Evolutionary conservation across 2,888 invertebrate genomes (phyloP).

Genomic region (Notodonta dromedarius): DNA sequence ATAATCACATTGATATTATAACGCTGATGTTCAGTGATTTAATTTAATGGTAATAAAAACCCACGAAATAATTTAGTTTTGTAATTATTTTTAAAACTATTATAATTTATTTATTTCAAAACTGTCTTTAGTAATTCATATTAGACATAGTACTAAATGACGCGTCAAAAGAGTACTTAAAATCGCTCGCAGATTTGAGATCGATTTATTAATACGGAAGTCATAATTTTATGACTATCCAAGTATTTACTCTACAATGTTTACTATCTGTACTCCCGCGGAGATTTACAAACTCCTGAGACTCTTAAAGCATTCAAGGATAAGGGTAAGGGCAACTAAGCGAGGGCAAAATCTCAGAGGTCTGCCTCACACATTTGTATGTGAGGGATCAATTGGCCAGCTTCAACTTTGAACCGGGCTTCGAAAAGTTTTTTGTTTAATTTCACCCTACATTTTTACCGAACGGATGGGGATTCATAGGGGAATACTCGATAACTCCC

Average conservation of each 20-base stretch:
- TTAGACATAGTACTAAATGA: too few species aligned
- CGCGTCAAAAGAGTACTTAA: too few species aligned
- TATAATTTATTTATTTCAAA: too few species aligned
- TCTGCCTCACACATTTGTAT: constrained; percentile 19
- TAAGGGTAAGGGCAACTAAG: constrained; percentile 11
- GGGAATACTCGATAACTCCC: constrained; percentile 14
- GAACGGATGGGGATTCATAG: constrained; percentile 16
- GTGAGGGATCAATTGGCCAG: constrained; percentile 32
- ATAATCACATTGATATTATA: too few species aligned
- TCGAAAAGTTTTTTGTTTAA: constrained; percentile 37
- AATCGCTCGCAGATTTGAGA: too few species aligned
- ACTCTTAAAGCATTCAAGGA: constrained; percentile 7
- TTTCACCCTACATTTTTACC: constrained; percentile 34
- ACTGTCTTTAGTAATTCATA: too few species aligned
- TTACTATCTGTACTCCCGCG: constrained; percentile 7
- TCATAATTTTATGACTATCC: too few species aligned
- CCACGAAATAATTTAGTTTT: too few species aligned
- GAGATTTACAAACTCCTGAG: constrained; percentile 18
- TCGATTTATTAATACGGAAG: too few species aligned
- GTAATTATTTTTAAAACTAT: too few species aligned
- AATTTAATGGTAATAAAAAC: too few species aligned
- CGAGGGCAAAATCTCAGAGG: constrained; percentile 5
- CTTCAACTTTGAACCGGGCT: constrained; percentile 22
- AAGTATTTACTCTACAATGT: constrained; percentile 2
- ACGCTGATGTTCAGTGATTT: too few species aligned